Conservation (phyloP, 2,113 vertebrate genomes). For the Tapirus terrestris region DNA sequence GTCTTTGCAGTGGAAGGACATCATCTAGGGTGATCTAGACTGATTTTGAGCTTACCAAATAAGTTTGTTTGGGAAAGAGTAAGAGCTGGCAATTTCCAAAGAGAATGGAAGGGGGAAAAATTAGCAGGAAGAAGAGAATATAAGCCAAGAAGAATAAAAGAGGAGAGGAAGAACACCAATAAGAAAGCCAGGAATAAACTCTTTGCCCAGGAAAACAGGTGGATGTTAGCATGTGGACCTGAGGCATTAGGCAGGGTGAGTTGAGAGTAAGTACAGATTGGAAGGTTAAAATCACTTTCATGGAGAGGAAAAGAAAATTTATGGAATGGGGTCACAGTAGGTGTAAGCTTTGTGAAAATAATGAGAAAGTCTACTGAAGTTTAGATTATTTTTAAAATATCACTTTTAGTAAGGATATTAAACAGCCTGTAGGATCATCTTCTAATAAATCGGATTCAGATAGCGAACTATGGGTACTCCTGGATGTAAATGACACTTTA, state of each 20-base stretch:
- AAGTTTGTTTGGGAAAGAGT: conserved; percentile 21
- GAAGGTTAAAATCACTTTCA: conserved; percentile 18
- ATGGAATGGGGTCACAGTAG: not conserved
- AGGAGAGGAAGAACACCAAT: not conserved
- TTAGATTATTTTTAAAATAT: conserved; percentile 35
- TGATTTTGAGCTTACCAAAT: not conserved
- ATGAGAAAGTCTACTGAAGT: not conserved
- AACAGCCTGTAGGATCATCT: not conserved
- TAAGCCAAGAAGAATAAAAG: not conserved
- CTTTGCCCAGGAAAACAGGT: conserved; percentile 9
- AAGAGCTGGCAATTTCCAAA: not conserved
- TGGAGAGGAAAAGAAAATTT: not conserved
- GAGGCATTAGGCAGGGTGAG: not conserved
- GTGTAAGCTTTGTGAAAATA: not conserved
- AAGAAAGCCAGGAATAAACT: not conserved
- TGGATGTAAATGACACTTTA: not conserved
- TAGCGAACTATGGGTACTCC: not conserved
- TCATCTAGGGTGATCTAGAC: not conserved
- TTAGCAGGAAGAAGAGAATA: not conserved
- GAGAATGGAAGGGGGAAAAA: not conserved
- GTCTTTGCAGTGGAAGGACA: not conserved
- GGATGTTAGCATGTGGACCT: not conserved
- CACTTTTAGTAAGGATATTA: not conserved
- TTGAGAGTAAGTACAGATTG: not conserved
- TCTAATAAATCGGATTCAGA: not conserved